These are phyloP conservation scores for Rhopalosiphum padi DNA, from an alignment of 1,140 invertebrate species.

Conservation along the genomic window DNA sequence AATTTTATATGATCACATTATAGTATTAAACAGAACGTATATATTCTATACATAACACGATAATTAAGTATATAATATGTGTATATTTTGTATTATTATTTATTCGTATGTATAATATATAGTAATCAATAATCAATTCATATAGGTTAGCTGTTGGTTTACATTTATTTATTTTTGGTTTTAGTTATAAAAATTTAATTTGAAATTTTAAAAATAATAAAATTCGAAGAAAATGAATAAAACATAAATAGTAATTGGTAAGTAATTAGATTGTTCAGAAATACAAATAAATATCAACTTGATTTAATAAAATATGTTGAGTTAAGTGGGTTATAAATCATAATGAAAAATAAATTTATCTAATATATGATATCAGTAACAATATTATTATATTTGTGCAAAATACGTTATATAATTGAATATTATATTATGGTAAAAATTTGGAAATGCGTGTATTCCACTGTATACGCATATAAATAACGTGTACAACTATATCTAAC, in stretches of 20 bases:
- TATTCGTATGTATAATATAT: not conserved
- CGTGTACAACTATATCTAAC: not conserved
- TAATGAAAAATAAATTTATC: not conserved
- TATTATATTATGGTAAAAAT: not conserved
- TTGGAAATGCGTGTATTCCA: not conserved
- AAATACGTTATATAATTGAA: not conserved
- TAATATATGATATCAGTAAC: not conserved
- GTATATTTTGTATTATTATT: too few species aligned
- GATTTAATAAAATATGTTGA: not conserved
- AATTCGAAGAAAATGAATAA: not conserved
- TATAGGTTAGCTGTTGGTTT: not conserved
- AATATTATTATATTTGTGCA: not conserved
- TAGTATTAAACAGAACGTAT: not conserved
- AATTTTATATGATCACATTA: not conserved
- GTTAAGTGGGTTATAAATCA: not conserved
- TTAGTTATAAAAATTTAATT: not conserved
- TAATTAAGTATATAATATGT: too few species aligned
- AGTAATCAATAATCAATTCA: not conserved
- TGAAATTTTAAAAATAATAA: not conserved
- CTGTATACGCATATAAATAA: not conserved
- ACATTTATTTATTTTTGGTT: not conserved
- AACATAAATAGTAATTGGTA: not conserved
- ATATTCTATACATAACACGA: too few species aligned
- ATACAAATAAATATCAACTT: not conserved
- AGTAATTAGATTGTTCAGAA: not conserved